phyloP scores from a whole-genome alignment of 2,888 invertebrate species.

The Papilio gigon region DNA sequence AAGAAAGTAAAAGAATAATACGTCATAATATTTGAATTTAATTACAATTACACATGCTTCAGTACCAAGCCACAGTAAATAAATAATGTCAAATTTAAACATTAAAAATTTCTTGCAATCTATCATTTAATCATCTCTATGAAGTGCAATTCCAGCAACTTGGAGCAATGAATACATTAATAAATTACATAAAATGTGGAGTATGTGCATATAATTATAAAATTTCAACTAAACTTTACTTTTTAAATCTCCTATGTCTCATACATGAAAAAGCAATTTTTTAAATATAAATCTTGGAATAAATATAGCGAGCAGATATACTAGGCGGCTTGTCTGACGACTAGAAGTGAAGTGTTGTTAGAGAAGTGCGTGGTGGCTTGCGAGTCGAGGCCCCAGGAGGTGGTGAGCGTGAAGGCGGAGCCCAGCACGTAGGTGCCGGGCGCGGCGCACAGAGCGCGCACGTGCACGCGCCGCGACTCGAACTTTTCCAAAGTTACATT shows the following conservation, averaged over 20 bases:
- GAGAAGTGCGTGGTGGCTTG: slow-evolving; percentile 56
- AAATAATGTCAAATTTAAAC: slow-evolving; percentile 6
- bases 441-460: slow-evolving; percentile 83
- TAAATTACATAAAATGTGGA: not conserved
- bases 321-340: slow-evolving; percentile 61
- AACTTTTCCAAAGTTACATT: slow-evolving; percentile 77
- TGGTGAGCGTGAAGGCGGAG: slow-evolving; percentile 78
- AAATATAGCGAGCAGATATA: not conserved
- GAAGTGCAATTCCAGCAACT: not conserved
- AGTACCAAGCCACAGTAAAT: not conserved
- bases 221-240: not conserved
- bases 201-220: not conserved
- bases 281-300: not conserved
- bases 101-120: not conserved
- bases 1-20: not conserved
- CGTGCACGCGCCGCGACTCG: slow-evolving; percentile 77
- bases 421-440: slow-evolving; percentile 87
- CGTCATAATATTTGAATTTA: not conserved
- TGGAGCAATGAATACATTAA: not conserved
- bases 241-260: too few species aligned
- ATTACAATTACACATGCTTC: not conserved
- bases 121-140: not conserved
- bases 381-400: slow-evolving; percentile 49
- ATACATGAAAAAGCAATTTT: not conserved
- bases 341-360: slow-evolving; percentile 67